Conservation (phyloP, 2,888 invertebrate species). For the Trachelus stipa region DNA sequence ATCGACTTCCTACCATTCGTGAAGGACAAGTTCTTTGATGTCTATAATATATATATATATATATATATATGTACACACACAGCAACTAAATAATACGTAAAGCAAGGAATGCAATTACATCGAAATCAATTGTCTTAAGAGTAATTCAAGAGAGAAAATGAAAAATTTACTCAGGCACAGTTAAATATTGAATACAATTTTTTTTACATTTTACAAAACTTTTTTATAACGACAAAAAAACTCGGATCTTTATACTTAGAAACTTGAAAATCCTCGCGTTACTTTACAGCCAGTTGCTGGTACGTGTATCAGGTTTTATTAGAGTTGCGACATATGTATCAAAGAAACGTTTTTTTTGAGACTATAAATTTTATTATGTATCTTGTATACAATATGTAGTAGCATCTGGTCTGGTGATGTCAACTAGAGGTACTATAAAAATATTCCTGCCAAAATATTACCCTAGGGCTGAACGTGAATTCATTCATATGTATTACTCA, state of each 20-base stretch:
- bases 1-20: not conserved
- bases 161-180: too few species aligned
- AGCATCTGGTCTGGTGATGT: not conserved
- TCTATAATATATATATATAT: too few species aligned
- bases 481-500: not conserved
- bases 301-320: not conserved
- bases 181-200: not conserved
- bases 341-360: not conserved
- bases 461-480: not conserved
- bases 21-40: not conserved
- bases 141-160: not conserved
- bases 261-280: not conserved
- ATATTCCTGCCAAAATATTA: not conserved
- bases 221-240: too few species aligned
- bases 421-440: not conserved
- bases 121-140: not conserved
- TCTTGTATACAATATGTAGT: not conserved
- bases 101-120: not conserved
- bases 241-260: not conserved
- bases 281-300: not conserved
- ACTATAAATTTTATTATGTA: not conserved
- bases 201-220: too few species aligned
- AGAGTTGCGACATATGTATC: not conserved
- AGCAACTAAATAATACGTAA: too few species aligned
- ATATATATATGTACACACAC: too few species aligned